Base-by-base conservation (phyloP, 2,797 vertebrate genomes). In the Heliangelus exortis region DNA sequence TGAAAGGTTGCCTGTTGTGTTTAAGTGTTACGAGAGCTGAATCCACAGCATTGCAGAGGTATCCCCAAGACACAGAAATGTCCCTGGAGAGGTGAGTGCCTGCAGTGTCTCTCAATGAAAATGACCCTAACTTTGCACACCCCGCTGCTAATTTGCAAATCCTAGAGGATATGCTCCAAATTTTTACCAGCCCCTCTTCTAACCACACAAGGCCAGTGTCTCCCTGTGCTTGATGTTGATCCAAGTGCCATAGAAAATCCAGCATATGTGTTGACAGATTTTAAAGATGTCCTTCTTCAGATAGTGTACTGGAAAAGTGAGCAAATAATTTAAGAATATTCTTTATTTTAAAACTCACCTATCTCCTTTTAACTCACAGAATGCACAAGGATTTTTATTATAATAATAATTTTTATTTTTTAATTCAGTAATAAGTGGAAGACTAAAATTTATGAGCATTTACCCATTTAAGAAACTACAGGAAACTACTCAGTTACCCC, bases 121-220 rank as follows among this genome's bases (percentile, higher is more conserved):
- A 67, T 0, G 2, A 5, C 23, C 2, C 1, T 18, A 47, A 11
- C 13, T 12, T 66, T 58, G 17, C 45, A 54, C 13, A 23, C 3
- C 3, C 4, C 7, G 59, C 7, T n/a, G 29, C 4, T 68, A 45
- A 73, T 65, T 57, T 54, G 5, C 18, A 61, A 48, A 45, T 54
- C 5, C 3, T 43, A 22, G 26, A 77, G 48, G 8, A 63, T 53
- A 63, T 36, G 17, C 2, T 73, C 19, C 29, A 21, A 59, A 25
- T 54, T 92, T 92, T 66, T 43, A 41, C 12, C 34, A 55, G 0
- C 9, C 1, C 10, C 2, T 31, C 36, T 67, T 10, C 8, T 45
- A 5, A 21, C 7, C 13, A 57, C 53, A 39, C 7, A 45, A 23
- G 19, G 7, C 4, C n/a, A 21, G 12, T 67, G 28, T 12, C 15